These are phyloP conservation scores for Gnatocerus cornutus DNA, from an alignment of 2,888 invertebrate species.

Conservation along the genomic window DNA sequence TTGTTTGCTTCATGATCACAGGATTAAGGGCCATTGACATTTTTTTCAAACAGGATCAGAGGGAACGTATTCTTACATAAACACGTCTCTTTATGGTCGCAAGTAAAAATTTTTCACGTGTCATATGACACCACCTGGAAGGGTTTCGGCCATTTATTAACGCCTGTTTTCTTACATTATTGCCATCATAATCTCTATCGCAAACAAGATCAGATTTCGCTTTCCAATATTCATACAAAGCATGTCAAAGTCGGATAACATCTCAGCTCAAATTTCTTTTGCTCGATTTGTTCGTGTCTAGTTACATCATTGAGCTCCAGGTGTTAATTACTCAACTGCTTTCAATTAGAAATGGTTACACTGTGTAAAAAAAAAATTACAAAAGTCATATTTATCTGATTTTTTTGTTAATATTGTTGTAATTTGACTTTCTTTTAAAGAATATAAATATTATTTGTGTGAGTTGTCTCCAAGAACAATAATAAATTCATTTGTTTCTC, in stretches of 20 bases:
- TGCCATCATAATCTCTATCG: conserved; percentile 18
- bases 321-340: conserved; percentile 17
- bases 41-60: conserved; percentile 1
- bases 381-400: no score
- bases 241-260: conserved; percentile 17
- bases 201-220: conserved; percentile 17
- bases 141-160: conserved; percentile 3
- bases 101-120: neutral
- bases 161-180: conserved; percentile 17
- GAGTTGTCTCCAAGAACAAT: no score
- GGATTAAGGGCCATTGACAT: conserved; percentile 25
- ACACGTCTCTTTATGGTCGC: no score
- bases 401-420: no score
- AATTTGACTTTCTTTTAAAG: no score
- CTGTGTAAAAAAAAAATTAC: no score
- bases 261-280: conserved; percentile 12
- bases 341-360: neutral
- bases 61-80: no score
- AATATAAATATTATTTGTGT: no score
- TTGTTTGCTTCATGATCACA: conserved; percentile 23
- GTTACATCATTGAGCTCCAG: conserved; percentile 12
- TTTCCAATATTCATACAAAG: conserved; percentile 9
- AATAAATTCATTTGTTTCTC: no score
- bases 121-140: conserved; percentile 2
- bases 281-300: conserved; percentile 8